phyloP scores from a whole-genome alignment of 2,888 invertebrate genomes.

The Microplitis deprimator region DNA sequence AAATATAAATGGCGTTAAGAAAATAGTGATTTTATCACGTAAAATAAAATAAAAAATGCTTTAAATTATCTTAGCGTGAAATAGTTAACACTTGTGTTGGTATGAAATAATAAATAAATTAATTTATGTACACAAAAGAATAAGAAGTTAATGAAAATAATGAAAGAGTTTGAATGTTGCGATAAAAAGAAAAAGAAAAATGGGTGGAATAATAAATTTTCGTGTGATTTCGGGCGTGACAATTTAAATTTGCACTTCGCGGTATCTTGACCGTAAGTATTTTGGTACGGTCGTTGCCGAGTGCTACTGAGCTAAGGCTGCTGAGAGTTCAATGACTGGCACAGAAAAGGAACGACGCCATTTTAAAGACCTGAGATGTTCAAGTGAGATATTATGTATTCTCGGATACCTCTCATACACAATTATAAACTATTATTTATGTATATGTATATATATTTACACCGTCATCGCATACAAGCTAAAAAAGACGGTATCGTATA shows the following conservation, averaged over 20 bases:
- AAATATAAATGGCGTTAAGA: not conserved
- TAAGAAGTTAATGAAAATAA: not conserved
- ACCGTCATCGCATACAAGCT: not conserved
- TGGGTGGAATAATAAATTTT: conserved; percentile 50
- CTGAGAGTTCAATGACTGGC: conserved; percentile 67
- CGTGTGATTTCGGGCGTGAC: conserved; percentile 23
- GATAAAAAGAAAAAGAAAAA: conserved; percentile 27
- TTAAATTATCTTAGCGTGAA: not conserved
- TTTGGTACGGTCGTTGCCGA: conserved; percentile 49
- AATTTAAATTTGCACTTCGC: not conserved
- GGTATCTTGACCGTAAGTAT: conserved; percentile 37
- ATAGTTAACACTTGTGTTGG: not conserved
- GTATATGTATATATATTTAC: not conserved
- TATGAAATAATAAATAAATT: not conserved
- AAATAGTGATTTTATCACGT: not conserved
- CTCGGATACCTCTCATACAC: conserved; percentile 39
- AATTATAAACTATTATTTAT: not conserved
- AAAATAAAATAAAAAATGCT: not conserved
- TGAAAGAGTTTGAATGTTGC: not conserved
- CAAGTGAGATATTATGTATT: conserved; percentile 49
- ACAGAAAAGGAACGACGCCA: conserved; percentile 66
- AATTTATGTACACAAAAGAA: not conserved
- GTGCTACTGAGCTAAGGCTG: conserved; percentile 31
- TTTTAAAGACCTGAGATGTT: conserved; percentile 59
- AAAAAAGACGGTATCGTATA: no score